Evolutionary conservation across 1,140 invertebrate species (phyloP), one percentile per base, ranked within the genome.

Genomic region (Apis laboriosa): DNA sequence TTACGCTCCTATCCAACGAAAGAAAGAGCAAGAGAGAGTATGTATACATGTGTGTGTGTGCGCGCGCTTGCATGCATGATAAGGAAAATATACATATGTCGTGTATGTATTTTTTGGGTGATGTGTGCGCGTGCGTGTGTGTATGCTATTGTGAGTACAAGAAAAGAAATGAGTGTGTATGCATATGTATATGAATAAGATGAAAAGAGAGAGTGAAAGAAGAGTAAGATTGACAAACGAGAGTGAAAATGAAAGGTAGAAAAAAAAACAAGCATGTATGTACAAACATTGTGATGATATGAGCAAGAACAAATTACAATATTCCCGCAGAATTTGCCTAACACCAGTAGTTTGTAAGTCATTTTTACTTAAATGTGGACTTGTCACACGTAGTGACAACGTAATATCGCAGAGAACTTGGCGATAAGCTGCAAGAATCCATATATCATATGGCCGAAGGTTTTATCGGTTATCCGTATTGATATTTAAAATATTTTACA

Each of bases 301-400:
- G n/a, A 81, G 80, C 73, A 74, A 85, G 84, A 84, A 83, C 66
- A 64, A 81, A 74, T 70, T 64, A 61, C 80, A 63, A 79, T 82
- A 73, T 89, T 86, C 83, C 81, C 89, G 90, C 89, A 78, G 83
- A 90, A 86, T 88, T 84, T 61, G 58, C 76, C 81, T 58, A 51
- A 82, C 84, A 77, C 74, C 68, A 82, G 60, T 80, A 81, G 77
- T 81, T 72, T 58, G 21, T 8, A 58, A 87, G 70, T 80, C 58
- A 71, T 76, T 87, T 84, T 63, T 68, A 68, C 58, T 61, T 56
- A 74, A 80, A 68, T 77, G 61, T 24, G 64, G 43, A 58, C 61
- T 82, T 63, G 86, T 80, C 76, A 78, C 68, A 77, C 64, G 49
- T 51, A 63, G 51, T 76, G 80, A 84, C 77, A 74, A 49, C 56